Percentiles rank a stretch among this genome's conserved stretches.
Evolutionary conservation across 2,797 vertebrate genomes (phyloP).

Genomic region (Acridotheres tristis): DNA sequence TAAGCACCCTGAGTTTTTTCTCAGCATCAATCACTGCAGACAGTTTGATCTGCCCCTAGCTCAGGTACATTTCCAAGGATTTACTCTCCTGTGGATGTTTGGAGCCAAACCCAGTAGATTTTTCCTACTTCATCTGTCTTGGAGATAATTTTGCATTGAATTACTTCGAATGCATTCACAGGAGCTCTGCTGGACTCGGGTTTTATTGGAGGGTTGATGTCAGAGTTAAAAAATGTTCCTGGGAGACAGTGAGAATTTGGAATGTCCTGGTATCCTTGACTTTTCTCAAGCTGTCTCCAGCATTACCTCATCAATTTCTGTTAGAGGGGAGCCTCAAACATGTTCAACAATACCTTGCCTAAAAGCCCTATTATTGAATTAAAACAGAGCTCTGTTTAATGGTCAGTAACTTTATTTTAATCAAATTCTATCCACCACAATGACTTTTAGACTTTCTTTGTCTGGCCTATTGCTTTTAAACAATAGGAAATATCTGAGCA

Average conservation of each 20-base stretch:
- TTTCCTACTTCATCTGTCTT: conserved; percentile 58
- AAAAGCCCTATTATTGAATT: conserved; percentile 28
- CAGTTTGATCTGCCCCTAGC: neutral
- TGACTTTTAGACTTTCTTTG: neutral
- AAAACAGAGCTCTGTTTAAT: neutral
- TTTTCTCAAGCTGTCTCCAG: conserved; percentile 44
- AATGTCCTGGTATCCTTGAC: conserved; percentile 57
- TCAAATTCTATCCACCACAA: neutral
- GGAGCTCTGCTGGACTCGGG: conserved; percentile 33
- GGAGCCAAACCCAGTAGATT: conserved; percentile 23
- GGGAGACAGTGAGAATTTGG: conserved; percentile 59
- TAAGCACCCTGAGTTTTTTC: neutral
- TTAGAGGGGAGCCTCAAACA: conserved; percentile 20
- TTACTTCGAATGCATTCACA: conserved; percentile 41
- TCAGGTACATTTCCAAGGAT: conserved; percentile 1
- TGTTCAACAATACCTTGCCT: conserved; percentile 44
- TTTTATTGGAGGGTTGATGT: conserved; percentile 65
- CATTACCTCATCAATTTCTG: conserved; percentile 66
- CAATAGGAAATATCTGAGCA: conserved; percentile 25
- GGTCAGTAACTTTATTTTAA: neutral
- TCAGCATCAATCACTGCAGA: neutral
- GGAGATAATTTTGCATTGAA: conserved; percentile 45
- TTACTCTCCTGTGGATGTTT: neutral
- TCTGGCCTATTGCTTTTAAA: conserved; percentile 17
- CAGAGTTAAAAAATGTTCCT: conserved; percentile 69